A percentile compares a stretch with the other conserved stretches of the same genome.
These are phyloP conservation scores for Carlito syrichta DNA, from an alignment of 2,113 vertebrate species.

Conservation along the genomic window DNA sequence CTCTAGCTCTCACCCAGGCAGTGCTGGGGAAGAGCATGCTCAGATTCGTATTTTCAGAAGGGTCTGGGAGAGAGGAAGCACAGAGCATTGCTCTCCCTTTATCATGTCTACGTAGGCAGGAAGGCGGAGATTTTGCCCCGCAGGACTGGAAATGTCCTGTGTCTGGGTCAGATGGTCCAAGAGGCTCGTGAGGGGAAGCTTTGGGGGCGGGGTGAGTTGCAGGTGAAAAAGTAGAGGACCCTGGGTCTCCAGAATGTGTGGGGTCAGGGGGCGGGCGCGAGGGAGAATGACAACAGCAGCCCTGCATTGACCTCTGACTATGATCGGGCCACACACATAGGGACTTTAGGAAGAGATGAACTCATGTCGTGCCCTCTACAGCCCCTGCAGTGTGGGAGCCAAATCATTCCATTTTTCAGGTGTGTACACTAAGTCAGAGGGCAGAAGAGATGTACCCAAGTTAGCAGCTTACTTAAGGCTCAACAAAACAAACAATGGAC, in stretches of 20 bases:
- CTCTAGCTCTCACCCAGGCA: too few species aligned
- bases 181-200: background rate
- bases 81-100: background rate
- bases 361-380: background rate
- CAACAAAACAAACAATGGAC: background rate
- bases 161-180: background rate
- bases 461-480: background rate
- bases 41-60: background rate
- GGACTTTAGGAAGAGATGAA: background rate
- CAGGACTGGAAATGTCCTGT: background rate
- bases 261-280: background rate
- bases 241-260: background rate
- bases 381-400: background rate
- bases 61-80: background rate
- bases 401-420: background rate
- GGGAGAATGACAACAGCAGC: background rate
- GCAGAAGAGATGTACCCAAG: background rate
- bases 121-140: background rate
- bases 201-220: background rate
- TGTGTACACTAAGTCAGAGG: background rate
- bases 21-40: background rate
- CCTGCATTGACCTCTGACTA: background rate
- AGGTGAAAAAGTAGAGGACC: background rate
- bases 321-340: fast-evolving
- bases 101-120: background rate